phyloP scores from a whole-genome alignment of 2,113 vertebrate genomes.

The Corythornis madagascariensis region DNA sequence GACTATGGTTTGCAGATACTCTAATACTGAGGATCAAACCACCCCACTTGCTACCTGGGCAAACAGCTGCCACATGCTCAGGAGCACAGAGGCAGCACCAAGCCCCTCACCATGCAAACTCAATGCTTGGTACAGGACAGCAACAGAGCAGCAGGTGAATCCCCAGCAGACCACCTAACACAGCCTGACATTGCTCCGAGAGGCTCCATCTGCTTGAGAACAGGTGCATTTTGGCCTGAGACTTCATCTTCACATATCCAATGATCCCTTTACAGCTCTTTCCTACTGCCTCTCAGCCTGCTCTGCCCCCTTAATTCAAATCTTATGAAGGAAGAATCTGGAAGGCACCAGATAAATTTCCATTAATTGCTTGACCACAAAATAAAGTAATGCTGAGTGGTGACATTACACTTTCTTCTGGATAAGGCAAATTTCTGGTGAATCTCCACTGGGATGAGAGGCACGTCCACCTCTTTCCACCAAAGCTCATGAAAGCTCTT shows the following conservation, averaged over 20 bases:
- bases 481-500: not conserved
- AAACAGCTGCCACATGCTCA: not conserved
- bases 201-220: not conserved
- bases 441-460: not conserved
- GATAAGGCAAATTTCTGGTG: not conserved
- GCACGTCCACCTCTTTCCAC: not conserved
- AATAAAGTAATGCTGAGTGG: not conserved
- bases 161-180: not conserved
- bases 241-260: rapidly evolving
- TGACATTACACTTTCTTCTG: not conserved
- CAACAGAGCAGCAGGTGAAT: not conserved
- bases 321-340: not conserved
- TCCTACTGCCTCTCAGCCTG: not conserved
- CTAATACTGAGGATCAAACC: not conserved
- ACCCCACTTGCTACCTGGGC: not conserved
- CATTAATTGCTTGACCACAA: not conserved
- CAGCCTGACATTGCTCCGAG: not conserved
- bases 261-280: not conserved
- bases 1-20: not conserved
- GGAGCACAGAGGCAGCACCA: not conserved
- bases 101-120: not conserved
- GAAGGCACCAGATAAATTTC: not conserved
- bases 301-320: not conserved
- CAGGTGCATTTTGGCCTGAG: not conserved
- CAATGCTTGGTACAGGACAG: not conserved